Base-by-base conservation (phyloP, 2,888 invertebrate genomes). In the Ectemnius lituratus region DNA sequence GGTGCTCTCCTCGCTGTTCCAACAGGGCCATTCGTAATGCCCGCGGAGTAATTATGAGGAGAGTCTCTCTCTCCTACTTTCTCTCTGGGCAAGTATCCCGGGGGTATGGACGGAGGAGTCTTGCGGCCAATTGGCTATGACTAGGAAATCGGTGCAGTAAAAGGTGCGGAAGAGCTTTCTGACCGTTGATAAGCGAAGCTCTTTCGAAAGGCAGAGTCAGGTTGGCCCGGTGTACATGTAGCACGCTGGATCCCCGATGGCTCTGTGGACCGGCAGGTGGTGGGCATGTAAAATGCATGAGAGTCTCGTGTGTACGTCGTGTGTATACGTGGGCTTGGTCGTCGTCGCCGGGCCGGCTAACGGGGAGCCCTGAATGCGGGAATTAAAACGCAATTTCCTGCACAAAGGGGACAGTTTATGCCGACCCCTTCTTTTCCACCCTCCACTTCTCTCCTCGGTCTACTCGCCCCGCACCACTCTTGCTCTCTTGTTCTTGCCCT, bases 311-410 rank as follows among this genome's bases (percentile, higher is more conserved):
- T 84, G 85, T 85, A 81, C 80, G 81, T 78, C 77, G 76, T 82
- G 37, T 37, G 85, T 87, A 83, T 81, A 84, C 84, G 82, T 80
- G 81, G 37, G 37, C 8, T 37, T 37, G 37, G 37, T 37, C 37
- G 11, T 37, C 73, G 76, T 78, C 69, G 74, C 73, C 75, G 79
- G 37, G 74, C 80, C 83, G 84, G 84, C 37, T 84, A 86, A 82
- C 82, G 80, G 83, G 84, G 85, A 61, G 46, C 65, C 80, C 84
- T 89, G 89, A 90, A 89, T 88, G 87, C 86, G 85, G 84, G 88
- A 90, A 90, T 90, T 90, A 90, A 90, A 90, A 90, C 90, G 90
- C 90, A 90, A 90, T 90, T 90, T 88, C 85, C 87, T 84, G 82
- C 84, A 90, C 90, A 90, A 90, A 90, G 88, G 88, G 86, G 88